These are phyloP conservation scores for Hippasteria phrygiana DNA, from an alignment of 53 echinoderm and acorn worm species.

Conservation along the genomic window DNA sequence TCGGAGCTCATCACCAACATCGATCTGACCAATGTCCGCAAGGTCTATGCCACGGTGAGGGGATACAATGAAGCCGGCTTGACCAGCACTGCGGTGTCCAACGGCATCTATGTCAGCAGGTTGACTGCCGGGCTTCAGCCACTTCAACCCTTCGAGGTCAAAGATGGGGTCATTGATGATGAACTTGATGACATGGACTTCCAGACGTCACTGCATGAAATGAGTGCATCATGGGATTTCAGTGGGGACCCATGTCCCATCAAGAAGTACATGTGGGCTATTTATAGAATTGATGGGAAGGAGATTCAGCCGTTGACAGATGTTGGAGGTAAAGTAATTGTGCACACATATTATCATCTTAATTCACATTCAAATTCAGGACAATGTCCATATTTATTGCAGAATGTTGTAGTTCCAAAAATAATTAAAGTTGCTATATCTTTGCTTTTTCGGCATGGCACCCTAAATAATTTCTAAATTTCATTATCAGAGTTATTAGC, in stretches of 20 bases:
- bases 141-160: conserved; percentile 15
- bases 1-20: conserved; percentile 38
- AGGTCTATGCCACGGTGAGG: conserved; percentile 48
- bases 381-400: too few relatives aligned
- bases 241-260: conserved; percentile 40
- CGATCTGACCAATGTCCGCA: conserved; percentile 14
- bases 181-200: not conserved
- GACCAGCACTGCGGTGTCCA: conserved; percentile 32
- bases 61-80: conserved; percentile 68
- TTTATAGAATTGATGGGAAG: conserved; percentile 30
- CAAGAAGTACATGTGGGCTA: conserved; percentile 56
- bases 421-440: too few relatives aligned
- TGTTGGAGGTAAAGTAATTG: conserved; percentile 24
- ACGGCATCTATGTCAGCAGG: conserved; percentile 32
- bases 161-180: conserved; percentile 14
- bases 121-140: conserved; percentile 32
- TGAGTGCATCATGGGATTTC: conserved; percentile 64
- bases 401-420: too few relatives aligned
- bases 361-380: not conserved
- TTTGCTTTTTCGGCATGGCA: too few relatives aligned
- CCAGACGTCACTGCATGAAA: conserved; percentile 31
- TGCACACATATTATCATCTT: not conserved
- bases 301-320: conserved; percentile 34
- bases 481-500: too few relatives aligned
- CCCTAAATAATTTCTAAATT: too few relatives aligned